Evolutionary conservation across 2,888 invertebrate genomes (phyloP).

Genomic region (Diaphora mendica): DNA sequence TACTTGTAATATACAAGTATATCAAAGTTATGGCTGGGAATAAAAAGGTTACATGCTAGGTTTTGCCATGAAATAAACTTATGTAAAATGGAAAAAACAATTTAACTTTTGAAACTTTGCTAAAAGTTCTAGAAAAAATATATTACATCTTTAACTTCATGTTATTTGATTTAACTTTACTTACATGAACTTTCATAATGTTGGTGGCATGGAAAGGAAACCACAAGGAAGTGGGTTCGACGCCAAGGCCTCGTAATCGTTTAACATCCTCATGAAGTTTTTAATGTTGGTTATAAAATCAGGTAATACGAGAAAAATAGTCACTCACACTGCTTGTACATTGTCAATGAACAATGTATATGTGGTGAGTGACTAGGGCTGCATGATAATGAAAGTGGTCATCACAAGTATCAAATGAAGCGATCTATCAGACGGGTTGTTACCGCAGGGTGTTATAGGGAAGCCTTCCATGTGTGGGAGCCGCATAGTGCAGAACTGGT

Average conservation of each 20-base stretch:
- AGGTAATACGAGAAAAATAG: constrained; percentile 24
- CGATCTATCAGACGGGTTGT: constrained; percentile 76
- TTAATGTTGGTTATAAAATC: constrained; percentile 24
- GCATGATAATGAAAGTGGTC: constrained; percentile 64
- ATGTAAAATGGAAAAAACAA: not conserved
- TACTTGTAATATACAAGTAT: constrained; percentile 42
- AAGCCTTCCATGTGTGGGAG: constrained; percentile 83
- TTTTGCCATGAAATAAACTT: not conserved
- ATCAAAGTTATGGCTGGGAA: constrained; percentile 27
- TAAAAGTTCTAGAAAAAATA: not conserved
- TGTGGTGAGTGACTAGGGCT: constrained; percentile 59
- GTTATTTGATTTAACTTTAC: constrained; percentile 7
- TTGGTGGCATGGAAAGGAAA: constrained; percentile 53
- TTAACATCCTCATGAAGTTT: constrained; percentile 36
- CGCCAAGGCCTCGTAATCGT: constrained; percentile 37
- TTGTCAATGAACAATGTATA: constrained; percentile 35
- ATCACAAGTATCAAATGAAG: constrained; percentile 78
- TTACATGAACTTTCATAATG: constrained; percentile 45
- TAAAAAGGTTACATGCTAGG: not conserved
- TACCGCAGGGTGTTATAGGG: constrained; percentile 74
- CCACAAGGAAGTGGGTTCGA: constrained; percentile 56
- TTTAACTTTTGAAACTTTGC: not conserved
- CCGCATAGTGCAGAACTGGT: constrained; percentile 72
- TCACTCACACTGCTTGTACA: constrained; percentile 25
- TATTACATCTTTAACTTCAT: not conserved